Base-by-base conservation (phyloP, 2,113 vertebrate species). In the Sakesphorus luctuosus region DNA sequence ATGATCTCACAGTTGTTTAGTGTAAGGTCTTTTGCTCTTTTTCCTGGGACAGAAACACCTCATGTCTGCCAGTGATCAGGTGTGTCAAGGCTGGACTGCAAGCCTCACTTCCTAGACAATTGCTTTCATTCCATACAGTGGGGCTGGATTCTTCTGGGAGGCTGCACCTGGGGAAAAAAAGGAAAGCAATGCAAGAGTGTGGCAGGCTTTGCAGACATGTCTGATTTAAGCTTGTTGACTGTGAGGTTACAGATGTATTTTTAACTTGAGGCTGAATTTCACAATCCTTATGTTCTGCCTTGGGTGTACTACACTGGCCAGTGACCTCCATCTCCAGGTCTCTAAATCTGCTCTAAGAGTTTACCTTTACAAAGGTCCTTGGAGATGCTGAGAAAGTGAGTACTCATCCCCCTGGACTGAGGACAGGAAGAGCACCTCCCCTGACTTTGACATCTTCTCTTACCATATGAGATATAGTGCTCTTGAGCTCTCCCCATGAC, bases 41-140 rank as follows among this genome's bases (percentile, higher is more conserved):
- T n/a, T 65, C 49, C 26, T 55, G 56, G 7, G 56, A 28, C 21
- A 56, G 43, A 81, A 72, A 40, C 21, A 31, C 29, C 9, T 29
- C 33, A 3, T 7, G 17, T 18, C 4, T 75, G 36, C n/a, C 20
- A 4, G 26, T 20, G 40, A 44, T 25, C 1, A 0, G 15, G 18
- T 6, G 8, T 69, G 25, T 29, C 23, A 43, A 55, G 49, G 33
- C 18, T 44, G 50, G 35, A 38, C 20, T 4, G 3, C 31, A 33
- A 44, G 21, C 36, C 28, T 80, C 50, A 15, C 35, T 43, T 86
- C 31, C 43, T 33, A 44, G 36, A 16, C 18, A 46, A 38, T 43
- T 18, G 4, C 50, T 28, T 67, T 36, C n/a, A 18, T 2, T 46
- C 18, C 2, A 0, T 36, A 9, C 24, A n/a, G 29, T 11, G 6